These are phyloP conservation scores for Pseudopipra pipra DNA, from an alignment of 2,113 vertebrate species.

Conservation along the genomic window DNA sequence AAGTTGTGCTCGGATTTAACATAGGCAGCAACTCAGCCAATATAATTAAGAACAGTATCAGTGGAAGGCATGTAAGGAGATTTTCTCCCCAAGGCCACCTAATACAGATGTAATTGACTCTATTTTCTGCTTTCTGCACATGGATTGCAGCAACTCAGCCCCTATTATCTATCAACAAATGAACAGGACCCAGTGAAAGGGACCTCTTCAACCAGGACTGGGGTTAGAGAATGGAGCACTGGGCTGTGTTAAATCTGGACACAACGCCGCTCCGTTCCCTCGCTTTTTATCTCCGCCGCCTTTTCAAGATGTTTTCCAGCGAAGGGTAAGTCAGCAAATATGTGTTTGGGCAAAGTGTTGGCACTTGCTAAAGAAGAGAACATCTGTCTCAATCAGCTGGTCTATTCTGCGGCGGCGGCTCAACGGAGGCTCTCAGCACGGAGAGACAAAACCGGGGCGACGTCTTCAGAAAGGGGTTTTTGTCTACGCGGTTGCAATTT, in stretches of 20 bases:
- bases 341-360: slow-evolving; percentile 68
- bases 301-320: slow-evolving; percentile 64
- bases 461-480: not conserved
- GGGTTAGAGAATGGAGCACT: slow-evolving; percentile 65
- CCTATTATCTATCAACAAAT: slow-evolving; percentile 81
- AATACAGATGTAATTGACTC: slow-evolving; percentile 85
- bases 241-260: slow-evolving; percentile 78
- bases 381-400: slow-evolving; percentile 72
- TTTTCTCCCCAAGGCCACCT: slow-evolving; percentile 73
- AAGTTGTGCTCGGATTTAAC: not conserved
- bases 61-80: slow-evolving; percentile 73
- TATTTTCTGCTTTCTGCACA: slow-evolving; percentile 78
- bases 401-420: slow-evolving; percentile 14
- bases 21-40: slow-evolving; percentile 46
- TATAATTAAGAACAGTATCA: slow-evolving; percentile 66
- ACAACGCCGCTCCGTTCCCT: slow-evolving; percentile 42
- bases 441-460: slow-evolving; percentile 24
- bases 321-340: slow-evolving; percentile 77
- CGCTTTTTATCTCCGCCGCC: slow-evolving; percentile 55
- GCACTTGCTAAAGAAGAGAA: slow-evolving; percentile 49
- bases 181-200: slow-evolving; percentile 73
- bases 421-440: not conserved
- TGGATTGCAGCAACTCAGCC: slow-evolving; percentile 70
- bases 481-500: slow-evolving; percentile 2
- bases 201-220: slow-evolving; percentile 67